These are phyloP conservation scores for Thelaira solivaga DNA, from an alignment of 2,888 invertebrate species.

Conservation along the genomic window DNA sequence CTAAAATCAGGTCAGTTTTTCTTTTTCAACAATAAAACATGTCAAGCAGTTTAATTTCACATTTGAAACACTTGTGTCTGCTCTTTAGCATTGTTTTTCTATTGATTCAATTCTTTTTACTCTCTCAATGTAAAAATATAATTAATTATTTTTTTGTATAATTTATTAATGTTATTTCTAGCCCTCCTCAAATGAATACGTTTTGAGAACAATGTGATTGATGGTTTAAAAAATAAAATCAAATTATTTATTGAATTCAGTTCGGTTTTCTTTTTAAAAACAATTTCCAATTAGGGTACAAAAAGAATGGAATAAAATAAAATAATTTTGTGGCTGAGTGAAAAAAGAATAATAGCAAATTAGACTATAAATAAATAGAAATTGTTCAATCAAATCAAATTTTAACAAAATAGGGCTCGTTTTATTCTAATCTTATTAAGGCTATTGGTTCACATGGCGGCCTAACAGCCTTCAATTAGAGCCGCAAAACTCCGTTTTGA, in stretches of 20 bases:
- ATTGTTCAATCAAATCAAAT: too few relatives aligned
- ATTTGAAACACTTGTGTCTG: background rate
- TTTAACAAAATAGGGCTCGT: too few relatives aligned
- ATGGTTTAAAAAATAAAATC: background rate
- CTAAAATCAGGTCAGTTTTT: conserved; percentile 36
- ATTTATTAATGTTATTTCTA: too few relatives aligned
- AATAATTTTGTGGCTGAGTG: background rate
- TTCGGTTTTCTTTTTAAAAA: background rate
- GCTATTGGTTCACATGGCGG: too few relatives aligned
- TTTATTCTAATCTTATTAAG: too few relatives aligned
- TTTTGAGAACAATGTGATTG: conserved; percentile 5
- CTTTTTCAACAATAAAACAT: background rate
- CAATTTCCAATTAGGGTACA: conserved; percentile 19
- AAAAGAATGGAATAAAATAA: background rate
- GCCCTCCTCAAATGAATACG: too few relatives aligned
- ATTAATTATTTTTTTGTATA: conserved; percentile 43
- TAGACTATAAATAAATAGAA: background rate
- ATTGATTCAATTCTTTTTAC: background rate
- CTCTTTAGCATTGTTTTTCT: background rate
- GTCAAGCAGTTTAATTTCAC: background rate
- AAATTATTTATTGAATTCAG: background rate
- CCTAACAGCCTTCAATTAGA: too few relatives aligned
- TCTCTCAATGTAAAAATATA: conserved; percentile 10
- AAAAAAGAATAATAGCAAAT: background rate
- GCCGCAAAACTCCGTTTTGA: too few relatives aligned